Evolutionary conservation across 2,888 invertebrate species (phyloP), one percentile per base, ranked within the genome.

Genomic region (Hydrotaea diabolus): DNA sequence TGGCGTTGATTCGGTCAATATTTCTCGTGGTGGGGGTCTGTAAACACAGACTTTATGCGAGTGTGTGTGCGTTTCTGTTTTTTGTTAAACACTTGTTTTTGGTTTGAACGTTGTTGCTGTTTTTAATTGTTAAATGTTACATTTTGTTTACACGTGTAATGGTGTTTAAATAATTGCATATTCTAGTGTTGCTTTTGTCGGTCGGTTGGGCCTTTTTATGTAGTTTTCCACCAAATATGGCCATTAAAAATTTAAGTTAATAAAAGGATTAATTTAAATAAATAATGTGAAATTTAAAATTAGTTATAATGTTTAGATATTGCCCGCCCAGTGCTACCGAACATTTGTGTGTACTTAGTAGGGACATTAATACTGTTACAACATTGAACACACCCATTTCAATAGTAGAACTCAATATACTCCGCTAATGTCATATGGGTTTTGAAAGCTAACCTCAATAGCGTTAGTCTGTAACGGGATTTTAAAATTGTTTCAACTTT

Each of bases 141-240:
- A 69, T 69, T 69, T 69, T 69, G 43, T 69, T 69, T 69, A 69
- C 69, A 69, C 46, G 21, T 69, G 69, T 69, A 69, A 43, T 69
- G 69, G 69, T 69, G 69, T 69, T 46, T 46, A 43, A 69, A 69
- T 69, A 69, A 69, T 46, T 69, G 69, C 46, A 69, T 69, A 69
- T 69, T 69, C 46, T 46, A 43, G 69, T 69, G 46, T 21, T 21
- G 69, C 46, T 43, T 69, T 66, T 17, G 31, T 31, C 23, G 36
- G 36, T 31, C n/a, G 31, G 9, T 36, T 36, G 15, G 7, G 39
- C 2, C 3, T 49, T 66, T 9, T 69, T 69, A 21, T 23, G 17
- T 7, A 2, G 31, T 7, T 66, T 64, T 1, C 39, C 36, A 43
- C 39, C 9, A 46, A 69, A 69, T 69, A 17, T 43, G 5, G 23